Percentiles rank a stretch among this genome's conserved stretches.
Evolutionary conservation across 2,888 invertebrate species (phyloP).

Genomic region (Deilephila porcellus): DNA sequence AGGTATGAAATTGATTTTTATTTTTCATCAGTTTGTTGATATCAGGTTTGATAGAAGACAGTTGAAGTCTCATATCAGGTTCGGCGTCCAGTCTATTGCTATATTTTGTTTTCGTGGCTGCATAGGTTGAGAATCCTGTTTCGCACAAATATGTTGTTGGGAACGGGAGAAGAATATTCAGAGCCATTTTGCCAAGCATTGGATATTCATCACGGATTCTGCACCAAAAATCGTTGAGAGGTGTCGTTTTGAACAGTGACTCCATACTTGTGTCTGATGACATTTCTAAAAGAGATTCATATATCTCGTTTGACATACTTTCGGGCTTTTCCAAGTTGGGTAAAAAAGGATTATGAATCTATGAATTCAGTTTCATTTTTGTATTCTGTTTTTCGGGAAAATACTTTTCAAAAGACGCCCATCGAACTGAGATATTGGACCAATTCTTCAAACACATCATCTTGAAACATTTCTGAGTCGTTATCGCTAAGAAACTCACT

Average conservation of each 20-base stretch:
- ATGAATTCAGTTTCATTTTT: constrained; percentile 49
- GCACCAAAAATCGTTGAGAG: constrained; percentile 51
- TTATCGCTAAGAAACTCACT: too few relatives aligned
- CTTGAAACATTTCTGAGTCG: too few relatives aligned
- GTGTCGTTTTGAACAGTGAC: constrained; percentile 49
- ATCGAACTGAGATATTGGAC: too few relatives aligned
- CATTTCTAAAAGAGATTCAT: constrained; percentile 50
- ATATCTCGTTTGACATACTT: constrained; percentile 46
- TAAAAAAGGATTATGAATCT: constrained; percentile 48
- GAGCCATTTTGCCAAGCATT: constrained; percentile 44
- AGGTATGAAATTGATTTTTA: constrained; percentile 32
- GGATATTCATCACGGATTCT: constrained; percentile 38
- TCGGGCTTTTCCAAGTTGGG: constrained; percentile 47
- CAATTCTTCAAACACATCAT: too few relatives aligned
- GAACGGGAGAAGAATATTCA: constrained; percentile 22
- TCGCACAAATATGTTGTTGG: not conserved
- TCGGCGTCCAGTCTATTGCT: constrained; percentile 49
- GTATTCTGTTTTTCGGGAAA: constrained; percentile 40
- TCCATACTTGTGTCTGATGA: constrained; percentile 49
- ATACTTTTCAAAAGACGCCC: too few relatives aligned
- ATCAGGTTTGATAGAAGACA: constrained; percentile 46
- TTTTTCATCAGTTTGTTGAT: constrained; percentile 36
- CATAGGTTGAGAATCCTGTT: too few relatives aligned
- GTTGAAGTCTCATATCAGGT: constrained; percentile 47
- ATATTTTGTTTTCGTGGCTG: constrained; percentile 35